These are phyloP conservation scores for Scartelaos histophorus DNA, from an alignment of 2,113 vertebrate species.

Conservation along the genomic window DNA sequence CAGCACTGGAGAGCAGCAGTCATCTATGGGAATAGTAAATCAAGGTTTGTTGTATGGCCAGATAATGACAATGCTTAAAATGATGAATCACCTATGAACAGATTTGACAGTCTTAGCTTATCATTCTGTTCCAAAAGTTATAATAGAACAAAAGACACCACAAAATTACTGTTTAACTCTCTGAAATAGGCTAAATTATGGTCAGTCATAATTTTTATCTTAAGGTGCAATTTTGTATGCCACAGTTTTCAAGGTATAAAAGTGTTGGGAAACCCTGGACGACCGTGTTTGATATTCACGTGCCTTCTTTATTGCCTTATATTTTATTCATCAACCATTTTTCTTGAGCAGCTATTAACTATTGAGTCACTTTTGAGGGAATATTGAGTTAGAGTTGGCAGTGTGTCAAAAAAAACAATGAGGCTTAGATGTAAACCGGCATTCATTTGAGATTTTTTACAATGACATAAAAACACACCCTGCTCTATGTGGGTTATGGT, in stretches of 20 bases:
- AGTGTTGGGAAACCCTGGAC: no score
- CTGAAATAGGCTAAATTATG: neutral
- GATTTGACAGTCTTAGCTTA: neutral
- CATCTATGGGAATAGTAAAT: neutral
- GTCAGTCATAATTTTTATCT: neutral
- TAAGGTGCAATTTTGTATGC: neutral
- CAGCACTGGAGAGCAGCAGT: neutral
- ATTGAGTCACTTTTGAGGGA: neutral
- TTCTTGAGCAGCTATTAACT: neutral
- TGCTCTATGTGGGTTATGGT: neutral
- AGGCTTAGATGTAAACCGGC: neutral
- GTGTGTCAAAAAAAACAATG: neutral
- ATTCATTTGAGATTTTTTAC: conserved; percentile 9
- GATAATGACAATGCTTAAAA: neutral
- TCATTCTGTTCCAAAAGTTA: neutral
- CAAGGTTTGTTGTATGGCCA: neutral
- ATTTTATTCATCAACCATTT: neutral
- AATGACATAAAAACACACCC: conserved; percentile 23
- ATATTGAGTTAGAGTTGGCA: neutral
- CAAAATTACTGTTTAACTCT: neutral
- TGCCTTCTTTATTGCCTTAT: neutral
- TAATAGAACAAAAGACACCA: neutral
- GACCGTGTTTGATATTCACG: no score
- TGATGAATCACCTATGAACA: neutral
- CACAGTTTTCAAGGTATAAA: neutral